Percentiles rank a stretch among this genome's conserved stretches.
Evolutionary conservation across 2,888 invertebrate species (phyloP).

Genomic region (Harmothoe impar): DNA sequence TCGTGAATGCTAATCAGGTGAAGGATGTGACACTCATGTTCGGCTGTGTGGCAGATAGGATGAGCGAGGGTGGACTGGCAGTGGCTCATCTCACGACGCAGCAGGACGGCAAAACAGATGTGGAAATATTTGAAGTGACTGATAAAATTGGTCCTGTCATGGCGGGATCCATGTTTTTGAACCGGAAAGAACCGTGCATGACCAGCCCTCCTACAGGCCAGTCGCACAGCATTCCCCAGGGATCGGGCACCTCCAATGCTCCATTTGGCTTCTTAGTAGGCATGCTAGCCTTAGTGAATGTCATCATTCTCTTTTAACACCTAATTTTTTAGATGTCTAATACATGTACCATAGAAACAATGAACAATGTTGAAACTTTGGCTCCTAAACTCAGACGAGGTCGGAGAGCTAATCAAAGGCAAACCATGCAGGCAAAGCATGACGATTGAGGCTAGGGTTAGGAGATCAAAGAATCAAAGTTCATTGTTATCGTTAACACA

Average conservation of each 20-base stretch:
- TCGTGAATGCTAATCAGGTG: background rate
- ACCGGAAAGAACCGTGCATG: background rate
- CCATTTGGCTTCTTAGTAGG: background rate
- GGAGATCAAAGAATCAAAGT: no score
- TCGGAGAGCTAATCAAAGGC: no score
- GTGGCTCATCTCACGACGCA: background rate
- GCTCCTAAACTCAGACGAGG: no score
- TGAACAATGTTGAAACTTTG: no score
- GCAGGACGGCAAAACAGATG: background rate
- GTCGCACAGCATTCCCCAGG: background rate
- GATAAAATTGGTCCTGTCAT: conserved; percentile 6
- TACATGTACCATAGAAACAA: no score
- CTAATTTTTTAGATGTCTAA: no score
- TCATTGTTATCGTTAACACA: no score
- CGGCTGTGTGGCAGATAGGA: background rate
- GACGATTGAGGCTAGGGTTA: no score
- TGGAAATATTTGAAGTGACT: background rate
- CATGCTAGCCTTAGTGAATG: background rate
- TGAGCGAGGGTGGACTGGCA: background rate
- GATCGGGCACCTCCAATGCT: background rate
- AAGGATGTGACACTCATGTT: conserved; percentile 18
- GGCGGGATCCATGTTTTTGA: background rate
- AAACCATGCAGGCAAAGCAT: no score
- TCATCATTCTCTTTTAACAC: background rate
- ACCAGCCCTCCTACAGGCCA: background rate